Evolutionary conservation across 1,140 invertebrate genomes (phyloP).

Genomic region (Drosophila obscura): DNA sequence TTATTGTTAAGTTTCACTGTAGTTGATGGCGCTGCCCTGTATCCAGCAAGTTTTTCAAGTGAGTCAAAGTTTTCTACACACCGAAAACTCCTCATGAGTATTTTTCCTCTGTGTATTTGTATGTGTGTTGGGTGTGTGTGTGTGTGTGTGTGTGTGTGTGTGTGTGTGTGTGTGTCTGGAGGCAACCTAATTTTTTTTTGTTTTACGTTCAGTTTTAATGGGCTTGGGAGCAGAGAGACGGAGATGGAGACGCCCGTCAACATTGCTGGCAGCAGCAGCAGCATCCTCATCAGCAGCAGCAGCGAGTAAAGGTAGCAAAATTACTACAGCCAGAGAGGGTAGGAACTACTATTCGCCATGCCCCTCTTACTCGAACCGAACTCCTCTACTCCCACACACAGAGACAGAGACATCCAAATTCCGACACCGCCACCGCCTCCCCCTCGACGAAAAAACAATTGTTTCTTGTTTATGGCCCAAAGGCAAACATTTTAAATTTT

Average conservation of each 20-base stretch:
- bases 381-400: too few species aligned
- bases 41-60: conserved; percentile 42
- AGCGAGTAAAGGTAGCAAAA: conserved; percentile 58
- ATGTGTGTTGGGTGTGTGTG: conserved; percentile 24
- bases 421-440: neutral
- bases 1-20: conserved; percentile 31
- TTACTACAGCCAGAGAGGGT: conserved; percentile 48
- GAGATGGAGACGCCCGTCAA: conserved; percentile 27
- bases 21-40: conserved; percentile 30
- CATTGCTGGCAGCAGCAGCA: conserved; percentile 49
- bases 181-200: conserved; percentile 75
- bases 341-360: conserved; percentile 4
- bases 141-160: conserved; percentile 5
- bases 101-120: conserved; percentile 1
- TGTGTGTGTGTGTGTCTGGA: conserved; percentile 30
- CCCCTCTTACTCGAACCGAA: neutral
- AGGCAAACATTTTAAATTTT: conserved; percentile 72
- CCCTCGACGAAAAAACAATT: conserved; percentile 63
- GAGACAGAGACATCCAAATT: too few species aligned
- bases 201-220: conserved; percentile 73
- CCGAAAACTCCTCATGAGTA: neutral
- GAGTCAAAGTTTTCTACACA: conserved; percentile 50
- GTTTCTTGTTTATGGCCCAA: conserved; percentile 68
- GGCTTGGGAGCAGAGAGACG: conserved; percentile 39
- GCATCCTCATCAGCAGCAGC: conserved; percentile 48